These are phyloP conservation scores for Thyatira batis DNA, from an alignment of 2,888 invertebrate species.

Conservation along the genomic window DNA sequence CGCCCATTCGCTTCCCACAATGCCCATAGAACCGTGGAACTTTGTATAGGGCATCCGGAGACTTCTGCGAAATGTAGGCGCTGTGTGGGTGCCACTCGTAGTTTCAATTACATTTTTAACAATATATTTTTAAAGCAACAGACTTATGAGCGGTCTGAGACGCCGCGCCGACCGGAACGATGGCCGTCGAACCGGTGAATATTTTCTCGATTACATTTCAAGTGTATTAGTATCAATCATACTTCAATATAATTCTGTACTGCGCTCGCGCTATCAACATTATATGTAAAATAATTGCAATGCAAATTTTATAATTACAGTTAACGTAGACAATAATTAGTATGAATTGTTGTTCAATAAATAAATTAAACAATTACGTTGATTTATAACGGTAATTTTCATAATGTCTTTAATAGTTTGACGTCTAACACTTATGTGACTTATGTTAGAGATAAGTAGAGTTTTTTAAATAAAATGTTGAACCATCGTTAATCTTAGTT, in stretches of 20 bases:
- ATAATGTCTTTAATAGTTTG: neutral
- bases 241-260: neutral
- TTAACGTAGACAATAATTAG: neutral
- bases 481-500: constrained; percentile 1
- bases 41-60: constrained; percentile 36
- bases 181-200: neutral
- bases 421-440: neutral
- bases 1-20: constrained; percentile 75
- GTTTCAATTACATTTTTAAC: constrained; percentile 64
- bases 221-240: neutral
- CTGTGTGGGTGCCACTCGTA: constrained; percentile 53
- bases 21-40: constrained; percentile 46
- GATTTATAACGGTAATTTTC: neutral
- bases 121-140: constrained; percentile 41
- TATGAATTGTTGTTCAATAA: neutral
- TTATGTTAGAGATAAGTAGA: neutral
- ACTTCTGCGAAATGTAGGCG: constrained; percentile 75
- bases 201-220: neutral
- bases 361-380: constrained; percentile 4
- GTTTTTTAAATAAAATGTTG: neutral
- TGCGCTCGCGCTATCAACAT: neutral
- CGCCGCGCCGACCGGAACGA: constrained; percentile 11
- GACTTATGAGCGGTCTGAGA: constrained; percentile 19
- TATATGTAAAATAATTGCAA: neutral
- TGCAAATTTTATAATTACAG: neutral